Evolutionary conservation across 35 echinoderm and acorn worm genomes (phyloP), one percentile per base, ranked within the genome.

Genomic region (Ophioderma brevispina): DNA sequence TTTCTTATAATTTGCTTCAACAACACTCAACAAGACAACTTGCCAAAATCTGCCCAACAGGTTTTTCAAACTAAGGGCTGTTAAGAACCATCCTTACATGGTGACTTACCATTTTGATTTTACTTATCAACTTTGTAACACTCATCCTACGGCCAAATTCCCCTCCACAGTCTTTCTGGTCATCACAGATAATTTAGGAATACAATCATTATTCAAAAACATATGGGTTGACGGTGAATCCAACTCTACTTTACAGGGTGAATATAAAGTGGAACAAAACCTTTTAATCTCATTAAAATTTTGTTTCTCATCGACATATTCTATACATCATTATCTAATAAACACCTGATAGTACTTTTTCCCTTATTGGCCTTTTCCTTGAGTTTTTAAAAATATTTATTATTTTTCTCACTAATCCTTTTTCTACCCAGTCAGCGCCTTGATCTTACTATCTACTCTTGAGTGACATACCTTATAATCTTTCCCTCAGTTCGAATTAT

Each of bases 391-490:
- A 80, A 80, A 80, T 37, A 80, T 13, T 80, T 80, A 31, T 80
- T 80, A 15, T 80, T 80, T 25, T 80, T 80, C 36, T 39, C 78
- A n/a, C n/a, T n/a, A n/a, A n/a, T 4, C 78, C 78, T 13, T 80
- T 37, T 80, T 80, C 78, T 13, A 80, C n/a, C 78, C 78, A 80
- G 34, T 80, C 38, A 33, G 34, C n/a, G 18, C 31, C 78, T 80
- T 21, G 78, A 80, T 80, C 34, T 80, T 10, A 80, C 32, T 34
- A 34, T 11, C n/a, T 33, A 80, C 17, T 11, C 34, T 33, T 37
- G 11, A 25, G 76, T 13, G 28, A 77, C 33, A 77, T 80, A 25
- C n/a, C 33, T 80, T 25, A 21, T 37, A 80, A 80, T 33, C n/a
- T 6, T 34, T 13, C 38, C 34, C 17, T 39, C 2, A 31, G 6